Percentiles rank a stretch among this genome's conserved stretches.
These are phyloP conservation scores for Archocentrus centrarchus DNA, from an alignment of 2,113 vertebrate species.

Conservation along the genomic window DNA sequence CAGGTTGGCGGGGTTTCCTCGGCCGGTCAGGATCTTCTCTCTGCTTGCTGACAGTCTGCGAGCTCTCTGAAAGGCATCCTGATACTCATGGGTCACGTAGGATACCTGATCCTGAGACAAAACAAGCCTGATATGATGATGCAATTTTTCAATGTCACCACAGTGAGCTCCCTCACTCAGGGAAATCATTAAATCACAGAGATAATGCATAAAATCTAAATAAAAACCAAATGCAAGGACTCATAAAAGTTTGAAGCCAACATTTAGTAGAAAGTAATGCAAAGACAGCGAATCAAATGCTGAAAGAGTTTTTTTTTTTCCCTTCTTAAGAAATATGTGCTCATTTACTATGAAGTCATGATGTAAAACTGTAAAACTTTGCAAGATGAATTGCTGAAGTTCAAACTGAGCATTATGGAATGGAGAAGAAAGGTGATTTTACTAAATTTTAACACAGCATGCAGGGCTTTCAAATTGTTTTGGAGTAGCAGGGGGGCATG, in stretches of 20 bases:
- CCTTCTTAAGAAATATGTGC: no score
- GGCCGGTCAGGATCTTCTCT: constrained; percentile 75
- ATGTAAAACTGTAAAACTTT: background rate
- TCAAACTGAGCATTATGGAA: background rate
- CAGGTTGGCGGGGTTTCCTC: constrained; percentile 52
- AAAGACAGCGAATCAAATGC: background rate
- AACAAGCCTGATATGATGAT: background rate
- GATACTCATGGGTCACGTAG: constrained; percentile 77
- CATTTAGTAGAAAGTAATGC: background rate
- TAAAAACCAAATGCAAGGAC: background rate
- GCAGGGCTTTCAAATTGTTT: no score
- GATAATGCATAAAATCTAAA: background rate
- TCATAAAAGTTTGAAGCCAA: background rate
- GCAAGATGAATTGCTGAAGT: background rate
- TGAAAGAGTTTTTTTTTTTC: no score
- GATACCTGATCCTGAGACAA: constrained; percentile 73
- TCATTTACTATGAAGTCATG: background rate
- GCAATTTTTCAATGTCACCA: background rate
- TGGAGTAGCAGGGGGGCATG: no score
- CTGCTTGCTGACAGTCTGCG: constrained; percentile 75
- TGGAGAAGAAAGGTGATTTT: background rate
- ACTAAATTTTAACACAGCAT: background rate
- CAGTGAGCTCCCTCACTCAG: background rate
- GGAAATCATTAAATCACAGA: background rate
- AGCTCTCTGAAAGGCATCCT: constrained; percentile 77